These are phyloP conservation scores for Lacanobia wlatinum DNA, from an alignment of 2,888 invertebrate genomes.

Conservation along the genomic window DNA sequence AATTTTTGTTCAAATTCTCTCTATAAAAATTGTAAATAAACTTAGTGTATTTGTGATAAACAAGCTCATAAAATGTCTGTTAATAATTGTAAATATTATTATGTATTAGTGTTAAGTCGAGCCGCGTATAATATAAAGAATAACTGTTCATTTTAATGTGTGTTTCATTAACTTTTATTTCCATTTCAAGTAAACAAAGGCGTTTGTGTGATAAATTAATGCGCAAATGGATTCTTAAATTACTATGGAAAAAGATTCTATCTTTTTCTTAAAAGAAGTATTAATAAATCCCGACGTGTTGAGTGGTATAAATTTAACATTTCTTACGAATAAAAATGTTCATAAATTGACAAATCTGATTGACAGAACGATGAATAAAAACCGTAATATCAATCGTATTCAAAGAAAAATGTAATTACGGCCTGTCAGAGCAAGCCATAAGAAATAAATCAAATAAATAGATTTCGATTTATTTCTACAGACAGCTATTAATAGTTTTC, in stretches of 20 bases:
- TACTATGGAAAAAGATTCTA: neutral
- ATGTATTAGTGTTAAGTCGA: constrained; percentile 73
- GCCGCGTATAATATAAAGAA: constrained; percentile 78
- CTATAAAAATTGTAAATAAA: constrained; percentile 62
- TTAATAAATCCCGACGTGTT: neutral
- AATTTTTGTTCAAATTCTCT: constrained; percentile 24
- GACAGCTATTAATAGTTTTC: constrained; percentile 11
- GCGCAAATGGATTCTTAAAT: constrained; percentile 14
- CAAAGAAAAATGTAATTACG: constrained; percentile 23
- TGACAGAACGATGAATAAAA: constrained; percentile 13
- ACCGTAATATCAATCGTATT: constrained; percentile 25
- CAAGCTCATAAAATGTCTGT: constrained; percentile 72
- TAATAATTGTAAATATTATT: constrained; percentile 82
- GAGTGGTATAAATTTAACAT: constrained; percentile 14
- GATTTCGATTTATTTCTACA: constrained; percentile 32
- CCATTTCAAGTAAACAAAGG: constrained; percentile 20
- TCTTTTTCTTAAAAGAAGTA: constrained; percentile 7
- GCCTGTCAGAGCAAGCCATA: constrained; percentile 9
- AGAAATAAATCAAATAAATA: constrained; percentile 31
- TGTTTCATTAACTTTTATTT: constrained; percentile 72
- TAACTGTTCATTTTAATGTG: constrained; percentile 82
- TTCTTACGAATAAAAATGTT: neutral
- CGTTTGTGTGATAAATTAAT: constrained; percentile 21
- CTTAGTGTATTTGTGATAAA: constrained; percentile 72
- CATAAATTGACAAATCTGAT: constrained; percentile 14